Evolutionary conservation across 2,113 vertebrate species (phyloP).

Genomic region (Rallus limicola): DNA sequence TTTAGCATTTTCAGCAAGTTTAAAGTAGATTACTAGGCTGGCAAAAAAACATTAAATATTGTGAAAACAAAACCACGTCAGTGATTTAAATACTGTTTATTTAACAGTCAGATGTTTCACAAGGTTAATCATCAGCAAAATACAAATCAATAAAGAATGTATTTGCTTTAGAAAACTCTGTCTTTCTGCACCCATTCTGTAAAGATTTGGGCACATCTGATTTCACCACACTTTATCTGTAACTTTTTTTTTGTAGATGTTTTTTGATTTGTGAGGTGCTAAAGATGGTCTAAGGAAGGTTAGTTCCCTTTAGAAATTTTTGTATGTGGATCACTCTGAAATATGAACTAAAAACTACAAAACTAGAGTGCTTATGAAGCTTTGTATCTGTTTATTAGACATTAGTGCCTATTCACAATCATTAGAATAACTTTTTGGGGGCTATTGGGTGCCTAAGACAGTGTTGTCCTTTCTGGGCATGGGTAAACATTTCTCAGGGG

Average conservation of each 20-base stretch:
- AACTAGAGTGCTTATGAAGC: neutral
- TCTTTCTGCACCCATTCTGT: neutral
- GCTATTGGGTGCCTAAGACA: neutral
- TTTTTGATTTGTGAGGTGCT: neutral
- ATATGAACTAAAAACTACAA: neutral
- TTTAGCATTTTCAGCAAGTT: neutral
- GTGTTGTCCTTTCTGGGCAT: neutral
- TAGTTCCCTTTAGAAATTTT: neutral
- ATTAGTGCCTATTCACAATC: neutral
- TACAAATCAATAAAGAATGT: neutral
- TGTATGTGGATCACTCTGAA: neutral
- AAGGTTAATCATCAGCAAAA: slow-evolving; percentile 41
- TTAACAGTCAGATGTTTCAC: neutral
- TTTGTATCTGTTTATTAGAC: neutral
- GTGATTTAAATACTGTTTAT: neutral
- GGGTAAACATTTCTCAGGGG: neutral
- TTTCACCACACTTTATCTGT: neutral
- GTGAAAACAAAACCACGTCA: neutral
- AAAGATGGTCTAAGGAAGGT: neutral
- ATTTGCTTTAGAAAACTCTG: neutral
- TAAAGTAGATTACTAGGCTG: neutral
- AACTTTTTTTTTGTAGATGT: neutral
- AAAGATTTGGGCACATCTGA: neutral
- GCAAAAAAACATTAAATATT: neutral
- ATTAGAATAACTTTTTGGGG: neutral